These are phyloP conservation scores for Grus americana DNA, from an alignment of 2,113 vertebrate species.

Conservation along the genomic window DNA sequence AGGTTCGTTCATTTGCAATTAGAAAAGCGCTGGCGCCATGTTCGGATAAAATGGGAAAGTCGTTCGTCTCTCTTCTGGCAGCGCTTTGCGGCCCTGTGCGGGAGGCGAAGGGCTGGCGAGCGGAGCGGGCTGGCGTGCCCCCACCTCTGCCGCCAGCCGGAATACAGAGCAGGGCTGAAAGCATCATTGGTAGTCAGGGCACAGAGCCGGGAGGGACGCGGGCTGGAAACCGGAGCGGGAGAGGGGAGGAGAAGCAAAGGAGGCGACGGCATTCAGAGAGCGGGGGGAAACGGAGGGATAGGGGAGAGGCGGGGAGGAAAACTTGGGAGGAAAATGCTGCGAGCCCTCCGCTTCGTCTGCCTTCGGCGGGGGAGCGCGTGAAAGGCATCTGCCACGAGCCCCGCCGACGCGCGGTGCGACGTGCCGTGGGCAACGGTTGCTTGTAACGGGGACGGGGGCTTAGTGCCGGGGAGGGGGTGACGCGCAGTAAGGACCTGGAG, in stretches of 20 bases:
- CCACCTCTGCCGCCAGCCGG: background rate
- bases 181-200: background rate
- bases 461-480: background rate
- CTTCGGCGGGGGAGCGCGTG: background rate
- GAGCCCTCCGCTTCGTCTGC: background rate
- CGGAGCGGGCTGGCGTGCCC: background rate
- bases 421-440: background rate
- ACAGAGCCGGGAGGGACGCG: background rate
- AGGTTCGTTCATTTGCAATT: background rate
- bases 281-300: fast-evolving
- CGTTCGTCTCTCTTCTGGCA: background rate
- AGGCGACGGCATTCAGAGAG: background rate
- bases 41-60: fast-evolving
- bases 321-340: background rate
- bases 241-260: background rate
- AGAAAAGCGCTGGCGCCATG: background rate
- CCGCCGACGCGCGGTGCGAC: fast-evolving
- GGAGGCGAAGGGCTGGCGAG: background rate
- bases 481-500: fast-evolving
- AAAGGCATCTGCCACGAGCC: background rate
- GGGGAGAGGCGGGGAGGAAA: background rate
- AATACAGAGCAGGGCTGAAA: background rate
- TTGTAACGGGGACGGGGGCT: background rate
- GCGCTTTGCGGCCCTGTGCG: background rate
- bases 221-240: background rate